phyloP scores from a whole-genome alignment of 2,888 invertebrate species.

The Orgyia antiqua region DNA sequence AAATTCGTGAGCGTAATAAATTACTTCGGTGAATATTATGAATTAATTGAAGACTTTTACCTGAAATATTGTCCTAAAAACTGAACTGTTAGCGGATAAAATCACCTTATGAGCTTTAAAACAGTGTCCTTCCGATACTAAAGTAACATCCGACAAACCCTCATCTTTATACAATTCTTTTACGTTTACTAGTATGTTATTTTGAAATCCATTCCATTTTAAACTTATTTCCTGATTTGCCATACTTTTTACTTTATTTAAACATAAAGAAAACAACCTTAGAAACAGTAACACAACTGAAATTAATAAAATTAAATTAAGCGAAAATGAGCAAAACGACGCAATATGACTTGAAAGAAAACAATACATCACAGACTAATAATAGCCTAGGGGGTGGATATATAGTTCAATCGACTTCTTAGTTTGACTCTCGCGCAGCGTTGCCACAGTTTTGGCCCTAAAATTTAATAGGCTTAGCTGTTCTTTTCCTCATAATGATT shows the following conservation, averaged over 20 bases:
- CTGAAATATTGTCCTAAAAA: constrained; percentile 81
- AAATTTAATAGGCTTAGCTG: too few relatives aligned
- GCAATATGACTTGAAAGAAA: constrained; percentile 30
- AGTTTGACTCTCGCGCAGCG: too few relatives aligned
- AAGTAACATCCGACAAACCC: constrained; percentile 81
- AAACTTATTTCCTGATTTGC: constrained; percentile 81
- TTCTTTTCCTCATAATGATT: too few relatives aligned
- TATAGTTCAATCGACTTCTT: too few relatives aligned
- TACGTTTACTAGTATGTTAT: constrained; percentile 80
- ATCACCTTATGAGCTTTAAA: constrained; percentile 84
- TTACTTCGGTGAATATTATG: neutral
- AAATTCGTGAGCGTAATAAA: constrained; percentile 7
- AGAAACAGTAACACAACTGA: neutral
- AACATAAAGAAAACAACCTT: constrained; percentile 7
- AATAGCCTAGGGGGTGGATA: neutral
- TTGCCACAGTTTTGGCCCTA: too few relatives aligned
- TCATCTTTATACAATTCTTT: constrained; percentile 81
- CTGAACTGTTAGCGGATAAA: constrained; percentile 82
- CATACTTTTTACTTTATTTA: constrained; percentile 34
- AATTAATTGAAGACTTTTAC: constrained; percentile 39
- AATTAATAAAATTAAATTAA: constrained; percentile 20
- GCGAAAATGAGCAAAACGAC: constrained; percentile 29
- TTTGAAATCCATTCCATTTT: constrained; percentile 84
- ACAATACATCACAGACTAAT: constrained; percentile 13
- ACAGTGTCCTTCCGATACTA: constrained; percentile 82